A percentile compares a stretch with the other conserved stretches of the same genome.
Conservation (phyloP, 2,888 invertebrate species). For the Himalopsyche kuldschensis region DNA sequence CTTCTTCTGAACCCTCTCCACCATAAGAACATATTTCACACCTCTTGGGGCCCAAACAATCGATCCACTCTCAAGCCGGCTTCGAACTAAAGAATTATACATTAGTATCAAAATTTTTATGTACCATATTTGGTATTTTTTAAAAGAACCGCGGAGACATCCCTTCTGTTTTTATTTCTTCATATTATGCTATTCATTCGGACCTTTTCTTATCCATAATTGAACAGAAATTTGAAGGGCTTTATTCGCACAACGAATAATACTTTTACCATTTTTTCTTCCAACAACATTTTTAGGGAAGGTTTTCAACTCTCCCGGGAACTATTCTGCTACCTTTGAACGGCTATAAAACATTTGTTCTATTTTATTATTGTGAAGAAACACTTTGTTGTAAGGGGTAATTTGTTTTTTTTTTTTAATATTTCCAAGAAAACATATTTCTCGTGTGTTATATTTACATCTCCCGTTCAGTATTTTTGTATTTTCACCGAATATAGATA, state of each 20-base stretch:
- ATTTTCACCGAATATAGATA: too few species aligned
- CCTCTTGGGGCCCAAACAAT: too few species aligned
- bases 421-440: not conserved
- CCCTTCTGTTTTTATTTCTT: not conserved
- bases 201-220: not conserved
- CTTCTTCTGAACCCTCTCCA: too few species aligned
- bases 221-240: not conserved
- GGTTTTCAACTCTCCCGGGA: not conserved
- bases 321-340: not conserved
- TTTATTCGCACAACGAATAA: not conserved
- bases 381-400: slow-evolving; percentile 8
- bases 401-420: not conserved
- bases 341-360: slow-evolving; percentile 16
- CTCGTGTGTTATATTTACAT: too few species aligned
- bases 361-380: slow-evolving; percentile 11
- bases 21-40: too few species aligned
- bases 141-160: not conserved
- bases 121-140: too few species aligned
- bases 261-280: not conserved
- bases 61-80: too few species aligned
- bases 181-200: not conserved
- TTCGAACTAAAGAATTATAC: too few species aligned
- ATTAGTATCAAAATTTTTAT: too few species aligned
- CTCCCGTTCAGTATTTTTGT: too few species aligned
- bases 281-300: not conserved